Evolutionary conservation across 2,113 vertebrate species (phyloP), one percentile per base, ranked within the genome.

Genomic region (Columba janthina): DNA sequence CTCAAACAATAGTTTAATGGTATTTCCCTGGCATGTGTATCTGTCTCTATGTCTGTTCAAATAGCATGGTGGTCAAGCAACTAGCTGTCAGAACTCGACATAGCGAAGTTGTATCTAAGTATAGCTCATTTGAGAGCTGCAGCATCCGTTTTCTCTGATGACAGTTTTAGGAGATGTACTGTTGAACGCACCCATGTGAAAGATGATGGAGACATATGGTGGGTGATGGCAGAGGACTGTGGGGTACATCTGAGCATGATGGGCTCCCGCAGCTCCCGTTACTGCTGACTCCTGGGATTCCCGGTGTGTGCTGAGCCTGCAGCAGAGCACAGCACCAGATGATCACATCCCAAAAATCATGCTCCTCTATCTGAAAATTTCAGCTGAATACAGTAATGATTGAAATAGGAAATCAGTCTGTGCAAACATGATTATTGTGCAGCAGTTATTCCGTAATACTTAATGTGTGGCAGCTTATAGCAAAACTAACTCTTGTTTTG

Each of bases 271-370:
- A 38, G 7, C 26, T 70, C 56, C 29, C 26, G 10, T 38, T 48
- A 36, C 5, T 64, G 70, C 31, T 1, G 3, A 16, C 6, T 34
- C 34, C 18, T 32, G 32, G 34, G 25, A 24, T 18, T 61, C 34
- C 15, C 0, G 0, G 2, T 2, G 0, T 28, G 10, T 5, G 1
- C n/a, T 4, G 15, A 57, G 51, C 12, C 44, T 1, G 1, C 25
- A 65, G 57, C 19, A 88, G 38, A 65, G 20, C 34, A 16, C 40
- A 69, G n/a, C 0, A 0, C 6, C 51, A 9, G 29, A 31, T 3
- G 1, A 6, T 40, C 2, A 0, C 40, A 16, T 62, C 54, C 48
- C 36, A 13, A 3, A 46, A n/a, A 20, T 60, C 75, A 42, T 8
- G 2, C 11, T 70, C 4, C 15, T 32, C 12, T 72, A 26, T 70